These are phyloP conservation scores for Carcina quercana DNA, from an alignment of 2,888 invertebrate genomes.

Conservation along the genomic window DNA sequence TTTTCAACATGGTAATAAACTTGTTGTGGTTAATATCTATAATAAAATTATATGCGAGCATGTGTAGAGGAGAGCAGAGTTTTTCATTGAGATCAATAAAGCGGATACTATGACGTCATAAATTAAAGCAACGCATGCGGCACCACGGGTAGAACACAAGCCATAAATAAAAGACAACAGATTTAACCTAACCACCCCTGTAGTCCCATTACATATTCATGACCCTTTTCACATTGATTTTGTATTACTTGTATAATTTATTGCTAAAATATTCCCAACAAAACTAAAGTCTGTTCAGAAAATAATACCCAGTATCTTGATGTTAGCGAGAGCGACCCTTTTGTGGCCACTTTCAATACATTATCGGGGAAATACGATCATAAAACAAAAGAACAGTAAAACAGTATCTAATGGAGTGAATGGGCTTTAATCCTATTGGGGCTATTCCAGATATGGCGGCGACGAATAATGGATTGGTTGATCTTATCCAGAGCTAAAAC, in stretches of 20 bases:
- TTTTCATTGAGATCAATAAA: too few species aligned
- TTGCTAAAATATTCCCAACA: not conserved
- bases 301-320: constrained; percentile 1
- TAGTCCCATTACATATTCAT: not conserved
- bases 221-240: not conserved
- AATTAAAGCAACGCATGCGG: too few species aligned
- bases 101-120: too few species aligned
- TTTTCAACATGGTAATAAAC: too few species aligned
- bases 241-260: not conserved
- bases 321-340: constrained; percentile 26
- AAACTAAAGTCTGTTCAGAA: not conserved
- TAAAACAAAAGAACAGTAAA: constrained; percentile 64
- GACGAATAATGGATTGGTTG: constrained; percentile 53
- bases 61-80: too few species aligned
- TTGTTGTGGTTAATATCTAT: too few species aligned
- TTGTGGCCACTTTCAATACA: constrained; percentile 51
- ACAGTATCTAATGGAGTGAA: constrained; percentile 50
- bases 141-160: too few species aligned
- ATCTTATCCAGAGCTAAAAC: constrained; percentile 39
- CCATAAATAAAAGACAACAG: too few species aligned
- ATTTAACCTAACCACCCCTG: too few species aligned
- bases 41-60: too few species aligned
- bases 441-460: constrained; percentile 46
- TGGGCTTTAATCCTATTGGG: constrained; percentile 48
- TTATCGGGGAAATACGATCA: constrained; percentile 52